Evolutionary conservation across 2,113 vertebrate genomes (phyloP).

Genomic region (Bos javanicus): DNA sequence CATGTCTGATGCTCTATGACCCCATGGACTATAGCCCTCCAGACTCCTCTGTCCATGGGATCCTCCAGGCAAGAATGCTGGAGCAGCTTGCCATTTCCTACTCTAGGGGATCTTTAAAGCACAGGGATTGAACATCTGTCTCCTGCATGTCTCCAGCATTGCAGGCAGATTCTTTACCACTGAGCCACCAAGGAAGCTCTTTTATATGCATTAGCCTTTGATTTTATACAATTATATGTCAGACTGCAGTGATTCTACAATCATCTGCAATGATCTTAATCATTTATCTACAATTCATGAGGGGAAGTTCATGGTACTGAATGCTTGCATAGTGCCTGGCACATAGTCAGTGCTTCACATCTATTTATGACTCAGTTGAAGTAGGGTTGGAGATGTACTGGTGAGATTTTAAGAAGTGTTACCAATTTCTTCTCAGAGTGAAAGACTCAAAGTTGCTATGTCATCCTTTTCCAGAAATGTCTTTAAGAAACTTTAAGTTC

Average conservation of each 20-base stretch:
- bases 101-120: background rate
- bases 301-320: background rate
- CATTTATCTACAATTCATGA: background rate
- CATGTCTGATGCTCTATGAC: background rate
- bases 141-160: background rate
- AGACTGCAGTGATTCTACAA: background rate
- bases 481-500: background rate
- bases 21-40: background rate
- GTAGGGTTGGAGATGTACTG: background rate
- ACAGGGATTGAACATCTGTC: background rate
- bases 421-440: background rate
- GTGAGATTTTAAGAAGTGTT: background rate
- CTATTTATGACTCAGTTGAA: background rate
- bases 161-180: background rate
- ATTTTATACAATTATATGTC: background rate
- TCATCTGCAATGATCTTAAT: background rate
- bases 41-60: background rate
- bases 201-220: background rate
- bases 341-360: background rate
- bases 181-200: background rate
- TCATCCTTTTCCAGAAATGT: background rate
- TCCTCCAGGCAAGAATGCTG: background rate
- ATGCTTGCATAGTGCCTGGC: background rate
- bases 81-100: background rate
- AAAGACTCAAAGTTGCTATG: background rate